Percentiles rank a stretch among this genome's conserved stretches.
Conservation (phyloP, 2,797 vertebrate species). For the Spizella passerina region DNA sequence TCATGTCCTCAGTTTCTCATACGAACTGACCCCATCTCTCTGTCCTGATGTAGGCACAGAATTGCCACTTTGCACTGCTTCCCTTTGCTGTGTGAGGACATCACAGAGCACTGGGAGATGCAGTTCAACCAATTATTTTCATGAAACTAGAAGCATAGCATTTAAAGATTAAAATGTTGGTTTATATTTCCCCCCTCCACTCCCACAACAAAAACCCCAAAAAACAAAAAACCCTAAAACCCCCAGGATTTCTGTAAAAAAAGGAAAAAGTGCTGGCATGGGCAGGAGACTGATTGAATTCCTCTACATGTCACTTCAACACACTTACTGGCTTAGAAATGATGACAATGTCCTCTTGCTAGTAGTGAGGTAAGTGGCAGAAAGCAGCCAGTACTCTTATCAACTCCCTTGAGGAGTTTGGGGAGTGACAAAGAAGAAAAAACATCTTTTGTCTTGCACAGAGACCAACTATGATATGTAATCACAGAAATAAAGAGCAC, state of each 20-base stretch:
- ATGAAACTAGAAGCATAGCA: background rate
- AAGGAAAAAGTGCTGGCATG: background rate
- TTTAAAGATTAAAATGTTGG: background rate
- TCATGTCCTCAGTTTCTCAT: background rate
- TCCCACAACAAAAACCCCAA: background rate
- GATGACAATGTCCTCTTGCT: constrained; percentile 6
- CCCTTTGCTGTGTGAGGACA: background rate
- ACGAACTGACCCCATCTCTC: background rate
- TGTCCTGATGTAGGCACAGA: background rate
- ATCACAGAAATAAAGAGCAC: background rate
- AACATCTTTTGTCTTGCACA: constrained; percentile 3
- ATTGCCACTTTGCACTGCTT: background rate
- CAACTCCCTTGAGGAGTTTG: constrained; percentile 33
- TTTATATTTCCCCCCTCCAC: background rate
- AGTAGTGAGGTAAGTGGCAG: constrained; percentile 53
- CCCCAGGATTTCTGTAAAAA: background rate
- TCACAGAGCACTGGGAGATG: rapidly evolving
- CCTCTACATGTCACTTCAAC: background rate
- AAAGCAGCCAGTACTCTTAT: constrained; percentile 39
- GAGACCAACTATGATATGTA: constrained; percentile 22
- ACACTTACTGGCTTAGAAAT: constrained; percentile 3
- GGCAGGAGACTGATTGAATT: background rate
- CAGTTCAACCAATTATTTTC: background rate
- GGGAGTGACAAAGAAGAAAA: constrained; percentile 48
- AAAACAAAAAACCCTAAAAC: background rate